Evolutionary conservation across 2,797 vertebrate species (phyloP).

Genomic region (Margarornis squamiger): DNA sequence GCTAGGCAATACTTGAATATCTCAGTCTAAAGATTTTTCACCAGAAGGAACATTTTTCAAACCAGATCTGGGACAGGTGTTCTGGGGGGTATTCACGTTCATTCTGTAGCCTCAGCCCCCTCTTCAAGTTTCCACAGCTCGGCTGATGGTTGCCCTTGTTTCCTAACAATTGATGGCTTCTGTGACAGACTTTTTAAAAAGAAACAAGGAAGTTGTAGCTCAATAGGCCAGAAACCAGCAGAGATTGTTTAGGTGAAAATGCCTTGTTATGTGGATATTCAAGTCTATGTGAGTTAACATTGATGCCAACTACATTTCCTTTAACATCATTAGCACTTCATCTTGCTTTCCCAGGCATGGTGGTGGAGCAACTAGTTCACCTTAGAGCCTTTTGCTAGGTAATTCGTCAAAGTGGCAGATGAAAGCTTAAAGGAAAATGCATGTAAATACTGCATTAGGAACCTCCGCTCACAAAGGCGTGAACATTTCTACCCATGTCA

Average conservation of each 20-base stretch:
- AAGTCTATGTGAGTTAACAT: slow-evolving; percentile 44
- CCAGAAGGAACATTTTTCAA: slow-evolving; percentile 5
- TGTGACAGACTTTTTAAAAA: background rate
- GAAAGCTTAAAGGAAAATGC: slow-evolving; percentile 36
- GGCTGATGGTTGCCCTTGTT: background rate
- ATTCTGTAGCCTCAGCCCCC: background rate
- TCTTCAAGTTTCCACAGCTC: background rate
- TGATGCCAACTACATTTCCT: slow-evolving; percentile 52
- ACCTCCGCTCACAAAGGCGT: background rate
- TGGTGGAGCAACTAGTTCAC: slow-evolving; percentile 49
- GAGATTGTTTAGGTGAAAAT: slow-evolving; percentile 34
- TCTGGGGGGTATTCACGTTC: background rate
- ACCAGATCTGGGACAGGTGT: background rate
- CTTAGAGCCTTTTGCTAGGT: background rate
- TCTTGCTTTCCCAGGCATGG: slow-evolving; percentile 72
- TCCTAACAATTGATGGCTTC: background rate
- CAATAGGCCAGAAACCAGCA: slow-evolving; percentile 37
- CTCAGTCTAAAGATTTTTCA: background rate
- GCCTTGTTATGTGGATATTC: slow-evolving; percentile 20
- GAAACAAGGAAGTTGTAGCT: slow-evolving; percentile 26
- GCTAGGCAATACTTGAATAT: background rate
- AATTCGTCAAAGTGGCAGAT: slow-evolving; percentile 40
- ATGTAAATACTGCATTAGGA: slow-evolving; percentile 48
- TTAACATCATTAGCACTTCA: slow-evolving; percentile 58
- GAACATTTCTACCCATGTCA: slow-evolving; percentile 19